phyloP scores from a whole-genome alignment of 1,140 invertebrate genomes.

The Drosophila biarmipes region DNA sequence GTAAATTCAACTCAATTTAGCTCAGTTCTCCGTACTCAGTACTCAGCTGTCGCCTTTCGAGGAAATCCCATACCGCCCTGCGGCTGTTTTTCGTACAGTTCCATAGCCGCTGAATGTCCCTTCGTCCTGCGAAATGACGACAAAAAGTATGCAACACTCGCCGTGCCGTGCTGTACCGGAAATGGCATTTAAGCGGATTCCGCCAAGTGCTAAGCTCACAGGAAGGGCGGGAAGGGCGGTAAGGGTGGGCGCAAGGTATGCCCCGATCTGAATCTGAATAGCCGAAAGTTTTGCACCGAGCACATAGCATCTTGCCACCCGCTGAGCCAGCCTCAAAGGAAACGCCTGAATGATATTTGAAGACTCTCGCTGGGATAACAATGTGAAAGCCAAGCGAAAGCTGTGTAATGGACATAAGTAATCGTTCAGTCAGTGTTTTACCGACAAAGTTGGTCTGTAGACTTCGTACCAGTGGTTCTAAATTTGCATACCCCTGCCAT shows the following conservation, averaged over 20 bases:
- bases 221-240: not conserved
- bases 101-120: constrained; percentile 16
- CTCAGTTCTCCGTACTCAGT: constrained; percentile 3
- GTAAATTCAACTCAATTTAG: constrained; percentile 45
- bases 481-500: no score
- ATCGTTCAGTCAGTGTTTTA: not conserved
- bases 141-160: constrained; percentile 42
- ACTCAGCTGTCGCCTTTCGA: constrained; percentile 14
- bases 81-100: constrained; percentile 24
- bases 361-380: constrained; percentile 20
- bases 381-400: not conserved
- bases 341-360: constrained; percentile 32
- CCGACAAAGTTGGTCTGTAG: not conserved
- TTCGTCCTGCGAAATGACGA: constrained; percentile 40
- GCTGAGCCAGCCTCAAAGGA: constrained; percentile 4
- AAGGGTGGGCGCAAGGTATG: not conserved
- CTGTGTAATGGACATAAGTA: constrained; percentile 14
- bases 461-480: no score
- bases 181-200: constrained; percentile 78
- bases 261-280: constrained; percentile 28
- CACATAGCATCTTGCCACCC: not conserved
- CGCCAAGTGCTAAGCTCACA: constrained; percentile 35
- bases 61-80: constrained; percentile 25
- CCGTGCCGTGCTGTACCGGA: constrained; percentile 41
- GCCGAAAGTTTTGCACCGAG: constrained; percentile 9